These are phyloP conservation scores for Platichthys stellatus DNA, from an alignment of 2,113 vertebrate species.

Conservation along the genomic window DNA sequence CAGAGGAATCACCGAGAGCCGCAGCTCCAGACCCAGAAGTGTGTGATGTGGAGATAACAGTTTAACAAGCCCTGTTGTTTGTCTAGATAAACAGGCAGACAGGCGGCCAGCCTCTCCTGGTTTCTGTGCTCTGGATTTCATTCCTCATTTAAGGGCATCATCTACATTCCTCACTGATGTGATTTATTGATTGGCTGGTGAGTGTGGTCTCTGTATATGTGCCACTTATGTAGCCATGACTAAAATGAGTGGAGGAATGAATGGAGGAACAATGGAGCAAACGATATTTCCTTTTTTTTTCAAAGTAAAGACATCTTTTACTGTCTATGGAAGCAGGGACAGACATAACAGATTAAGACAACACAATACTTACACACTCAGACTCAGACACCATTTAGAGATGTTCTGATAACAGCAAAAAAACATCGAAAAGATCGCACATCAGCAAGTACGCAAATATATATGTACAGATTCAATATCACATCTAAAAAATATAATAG, in stretches of 20 bases:
- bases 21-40: slow-evolving; percentile 29
- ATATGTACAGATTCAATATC: no score
- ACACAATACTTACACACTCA: no score
- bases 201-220: slow-evolving; percentile 41
- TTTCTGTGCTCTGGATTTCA: slow-evolving; percentile 53
- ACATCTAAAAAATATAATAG: no score
- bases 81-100: slow-evolving; percentile 16
- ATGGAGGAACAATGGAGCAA: slow-evolving; percentile 41
- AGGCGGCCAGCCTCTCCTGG: slow-evolving; percentile 13
- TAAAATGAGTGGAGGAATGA: slow-evolving; percentile 20
- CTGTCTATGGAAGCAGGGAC: no score
- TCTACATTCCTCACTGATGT: slow-evolving; percentile 60
- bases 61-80: slow-evolving; percentile 8
- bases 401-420: no score
- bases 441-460: not conserved
- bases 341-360: no score
- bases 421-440: not conserved
- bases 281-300: slow-evolving; percentile 36
- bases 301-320: not conserved
- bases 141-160: slow-evolving; percentile 57
- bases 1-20: slow-evolving; percentile 16
- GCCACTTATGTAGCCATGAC: slow-evolving; percentile 29
- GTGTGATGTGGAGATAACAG: slow-evolving; percentile 26
- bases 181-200: slow-evolving; percentile 67
- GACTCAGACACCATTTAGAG: no score